A percentile compares a stretch with the other conserved stretches of the same genome.
Evolutionary conservation across 2,888 invertebrate genomes (phyloP).

Genomic region (Synergus laeviventris): DNA sequence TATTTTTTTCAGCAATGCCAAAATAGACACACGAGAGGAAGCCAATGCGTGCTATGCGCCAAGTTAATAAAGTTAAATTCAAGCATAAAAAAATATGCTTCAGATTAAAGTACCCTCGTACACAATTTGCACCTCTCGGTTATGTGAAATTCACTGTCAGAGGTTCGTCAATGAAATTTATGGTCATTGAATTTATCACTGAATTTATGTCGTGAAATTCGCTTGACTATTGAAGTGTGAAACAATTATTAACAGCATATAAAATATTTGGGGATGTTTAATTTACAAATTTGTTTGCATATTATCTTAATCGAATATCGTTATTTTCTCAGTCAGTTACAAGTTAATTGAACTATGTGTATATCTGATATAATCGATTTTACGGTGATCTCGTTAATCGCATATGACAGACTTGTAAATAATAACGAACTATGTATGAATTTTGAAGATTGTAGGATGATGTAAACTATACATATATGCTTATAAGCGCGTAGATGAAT

Average conservation of each 20-base stretch:
- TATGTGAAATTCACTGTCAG: conserved; percentile 13
- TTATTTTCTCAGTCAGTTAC: not conserved
- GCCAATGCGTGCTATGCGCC: not conserved
- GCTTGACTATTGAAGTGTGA: not conserved
- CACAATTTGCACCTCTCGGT: not conserved
- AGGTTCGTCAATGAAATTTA: conserved; percentile 22
- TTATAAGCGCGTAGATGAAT: conserved; percentile 60
- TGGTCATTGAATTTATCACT: conserved; percentile 23
- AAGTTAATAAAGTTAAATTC: not conserved
- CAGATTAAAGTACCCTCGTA: not conserved
- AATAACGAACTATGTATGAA: conserved; percentile 51
- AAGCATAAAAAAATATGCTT: conserved; percentile 4
- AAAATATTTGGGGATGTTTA: too few relatives aligned
- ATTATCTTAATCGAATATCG: not conserved
- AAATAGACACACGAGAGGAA: not conserved
- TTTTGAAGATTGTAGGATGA: conserved; percentile 59
- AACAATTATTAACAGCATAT: not conserved
- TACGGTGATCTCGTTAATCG: not conserved
- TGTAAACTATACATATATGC: conserved; percentile 61
- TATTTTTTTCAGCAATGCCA: not conserved
- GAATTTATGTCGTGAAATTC: conserved; percentile 8
- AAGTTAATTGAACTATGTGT: not conserved
- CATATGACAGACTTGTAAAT: conserved; percentile 45
- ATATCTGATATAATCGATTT: not conserved
- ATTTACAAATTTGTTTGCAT: not conserved